Base-by-base conservation (phyloP, 1,140 invertebrate genomes). In the Plectrocnemia conspersa region DNA sequence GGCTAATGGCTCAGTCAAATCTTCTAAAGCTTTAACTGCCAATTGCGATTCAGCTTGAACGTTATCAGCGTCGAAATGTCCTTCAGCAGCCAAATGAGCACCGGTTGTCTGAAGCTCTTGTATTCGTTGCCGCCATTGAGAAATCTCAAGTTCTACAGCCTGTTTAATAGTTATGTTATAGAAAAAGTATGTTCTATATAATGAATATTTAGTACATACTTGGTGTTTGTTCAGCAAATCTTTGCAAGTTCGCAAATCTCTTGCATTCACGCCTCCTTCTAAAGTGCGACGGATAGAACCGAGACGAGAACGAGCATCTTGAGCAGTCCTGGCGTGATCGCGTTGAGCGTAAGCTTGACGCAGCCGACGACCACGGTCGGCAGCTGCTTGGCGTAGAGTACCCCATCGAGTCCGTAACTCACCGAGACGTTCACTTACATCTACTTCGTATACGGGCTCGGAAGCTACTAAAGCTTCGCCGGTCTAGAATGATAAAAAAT, bases 31-130 rank as follows among this genome's bases (percentile, higher is more conserved):
- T 25, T 80, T 77, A 66, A 88, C 83, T 59, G 92, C 83, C 16
- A 82, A 81, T 62, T 86, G 78, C 59, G 89, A 89, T 58, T 86
- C 82, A 42, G 85, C 81, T 57, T 87, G 74, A 57, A 98, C 96
- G 61, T 88, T 87, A 9, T 81, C 82, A 1, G 88, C 86, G 77
- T 97, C 93, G 71, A 97, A 97, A 73, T 98, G 94, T 15, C 90
- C 92, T 56, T 91, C 88, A 25, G 91, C 84, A 1, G 86, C 89
- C 84, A 98, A 88, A 66, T 94, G 86, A 57, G 89, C 81, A 10
- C 92, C 93, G 54, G 83, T 78, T n/a, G 79, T 77, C 0, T 84
- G 81, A 11, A 95, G 74, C 59, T 91, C 86, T 19, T 80, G 77
- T 2, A 93, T 79, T 62, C 87, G 86, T 44, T 81, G 77, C 33